These are phyloP conservation scores for Moxostoma hubbsi DNA, from an alignment of 2,797 vertebrate genomes.

Conservation along the genomic window DNA sequence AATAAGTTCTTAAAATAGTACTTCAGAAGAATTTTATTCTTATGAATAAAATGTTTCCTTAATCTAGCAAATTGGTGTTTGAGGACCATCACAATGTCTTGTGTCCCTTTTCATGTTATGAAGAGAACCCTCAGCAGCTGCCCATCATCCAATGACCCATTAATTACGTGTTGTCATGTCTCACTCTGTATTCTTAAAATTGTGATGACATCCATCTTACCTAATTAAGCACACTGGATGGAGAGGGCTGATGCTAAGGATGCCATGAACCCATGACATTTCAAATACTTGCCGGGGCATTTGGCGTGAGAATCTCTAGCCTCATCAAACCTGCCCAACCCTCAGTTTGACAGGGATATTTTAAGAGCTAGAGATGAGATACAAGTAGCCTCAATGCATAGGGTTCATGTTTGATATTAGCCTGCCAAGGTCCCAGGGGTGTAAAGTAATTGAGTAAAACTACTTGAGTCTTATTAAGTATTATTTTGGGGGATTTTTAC, in stretches of 20 bases:
- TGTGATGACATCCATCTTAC: conserved; percentile 4
- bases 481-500: too few species aligned
- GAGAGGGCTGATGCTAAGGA: conserved; percentile 2
- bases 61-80: background rate
- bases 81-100: background rate
- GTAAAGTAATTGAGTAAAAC: too few species aligned
- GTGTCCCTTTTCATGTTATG: background rate
- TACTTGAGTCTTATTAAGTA: too few species aligned
- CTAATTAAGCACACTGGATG: conserved; percentile 1
- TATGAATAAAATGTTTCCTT: too few species aligned
- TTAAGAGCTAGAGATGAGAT: conserved; percentile 49
- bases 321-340: conserved; percentile 4
- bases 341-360: conserved; percentile 43
- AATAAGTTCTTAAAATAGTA: too few species aligned
- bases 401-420: conserved; percentile 32
- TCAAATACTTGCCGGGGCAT: conserved; percentile 32
- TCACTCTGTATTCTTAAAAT: conserved; percentile 13
- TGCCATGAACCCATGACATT: conserved; percentile 43
- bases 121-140: conserved; percentile 37
- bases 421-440: background rate
- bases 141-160: conserved; percentile 34
- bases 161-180: conserved; percentile 28
- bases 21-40: too few species aligned
- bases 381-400: conserved; percentile 31
- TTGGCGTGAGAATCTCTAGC: conserved; percentile 9